Evolutionary conservation across 2,113 vertebrate species (phyloP).

Genomic region (Misgurnus mizolepis): DNA sequence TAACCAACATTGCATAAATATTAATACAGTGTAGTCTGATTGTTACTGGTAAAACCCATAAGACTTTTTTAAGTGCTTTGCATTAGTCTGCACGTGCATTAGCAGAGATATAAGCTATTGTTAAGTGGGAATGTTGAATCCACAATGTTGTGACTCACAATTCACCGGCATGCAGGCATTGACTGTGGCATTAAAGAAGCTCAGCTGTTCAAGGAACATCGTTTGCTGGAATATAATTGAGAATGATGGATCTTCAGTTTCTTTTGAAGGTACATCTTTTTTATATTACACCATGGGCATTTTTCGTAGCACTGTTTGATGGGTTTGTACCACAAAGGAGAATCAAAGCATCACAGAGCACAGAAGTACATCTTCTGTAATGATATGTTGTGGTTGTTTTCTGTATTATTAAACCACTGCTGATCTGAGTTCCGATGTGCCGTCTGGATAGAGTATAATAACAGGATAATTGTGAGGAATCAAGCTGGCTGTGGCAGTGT

Average conservation of each 20-base stretch:
- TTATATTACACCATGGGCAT: background rate
- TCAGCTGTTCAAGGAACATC: background rate
- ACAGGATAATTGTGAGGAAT: background rate
- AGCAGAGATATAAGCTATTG: too few species aligned
- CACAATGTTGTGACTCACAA: background rate
- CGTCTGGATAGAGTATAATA: constrained; percentile 11
- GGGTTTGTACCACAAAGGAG: background rate
- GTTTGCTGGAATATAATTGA: constrained; percentile 1
- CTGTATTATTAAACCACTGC: too few species aligned
- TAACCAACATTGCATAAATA: background rate
- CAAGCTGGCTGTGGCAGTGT: background rate
- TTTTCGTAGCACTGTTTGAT: background rate
- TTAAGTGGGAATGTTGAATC: too few species aligned
- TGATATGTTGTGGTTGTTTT: too few species aligned
- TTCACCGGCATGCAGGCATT: constrained; percentile 10
- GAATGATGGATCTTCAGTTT: background rate
- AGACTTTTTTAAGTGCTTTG: too few species aligned
- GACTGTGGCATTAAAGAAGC: background rate
- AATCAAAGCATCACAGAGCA: background rate
- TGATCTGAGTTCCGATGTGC: too few species aligned
- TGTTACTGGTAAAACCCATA: background rate
- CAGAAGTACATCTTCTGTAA: background rate
- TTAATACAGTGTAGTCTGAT: background rate
- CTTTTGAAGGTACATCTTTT: background rate
- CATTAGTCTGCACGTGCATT: too few species aligned